These are phyloP conservation scores for Acropternis orthonyx DNA, from an alignment of 2,797 vertebrate species.

Conservation along the genomic window DNA sequence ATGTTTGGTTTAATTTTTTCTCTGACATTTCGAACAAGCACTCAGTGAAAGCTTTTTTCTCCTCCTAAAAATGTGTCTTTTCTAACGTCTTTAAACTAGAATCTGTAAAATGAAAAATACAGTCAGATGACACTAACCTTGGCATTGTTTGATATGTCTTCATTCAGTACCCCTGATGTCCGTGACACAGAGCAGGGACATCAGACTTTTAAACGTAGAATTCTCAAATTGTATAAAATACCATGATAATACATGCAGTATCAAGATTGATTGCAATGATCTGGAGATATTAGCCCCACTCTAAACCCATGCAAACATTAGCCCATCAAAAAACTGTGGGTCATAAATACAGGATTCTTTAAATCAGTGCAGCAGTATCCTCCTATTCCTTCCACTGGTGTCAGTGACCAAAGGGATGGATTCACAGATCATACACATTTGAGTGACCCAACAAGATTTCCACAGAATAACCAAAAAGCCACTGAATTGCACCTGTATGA, in stretches of 20 bases:
- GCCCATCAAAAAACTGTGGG: not conserved
- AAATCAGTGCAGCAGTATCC: not conserved
- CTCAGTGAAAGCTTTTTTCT: not conserved
- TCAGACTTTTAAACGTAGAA: not conserved
- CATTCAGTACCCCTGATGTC: not conserved
- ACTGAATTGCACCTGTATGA: accelerated
- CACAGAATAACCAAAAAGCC: not conserved
- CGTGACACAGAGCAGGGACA: not conserved
- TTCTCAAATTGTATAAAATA: not conserved
- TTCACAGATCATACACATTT: not conserved
- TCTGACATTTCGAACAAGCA: not conserved
- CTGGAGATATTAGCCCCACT: not conserved
- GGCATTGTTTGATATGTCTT: not conserved
- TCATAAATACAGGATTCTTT: not conserved
- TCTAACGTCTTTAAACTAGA: not conserved
- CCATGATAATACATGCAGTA: not conserved
- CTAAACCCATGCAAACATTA: accelerated
- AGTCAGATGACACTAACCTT: not conserved
- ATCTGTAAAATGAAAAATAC: not conserved
- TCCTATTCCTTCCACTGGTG: not conserved
- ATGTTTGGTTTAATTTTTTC: not conserved
- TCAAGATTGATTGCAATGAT: not conserved
- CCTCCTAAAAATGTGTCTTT: accelerated
- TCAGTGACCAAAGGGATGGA: not conserved
- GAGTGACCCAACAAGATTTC: not conserved